Base-by-base conservation (phyloP, 2,888 invertebrate species). In the Cosmorhoe ocellata region DNA sequence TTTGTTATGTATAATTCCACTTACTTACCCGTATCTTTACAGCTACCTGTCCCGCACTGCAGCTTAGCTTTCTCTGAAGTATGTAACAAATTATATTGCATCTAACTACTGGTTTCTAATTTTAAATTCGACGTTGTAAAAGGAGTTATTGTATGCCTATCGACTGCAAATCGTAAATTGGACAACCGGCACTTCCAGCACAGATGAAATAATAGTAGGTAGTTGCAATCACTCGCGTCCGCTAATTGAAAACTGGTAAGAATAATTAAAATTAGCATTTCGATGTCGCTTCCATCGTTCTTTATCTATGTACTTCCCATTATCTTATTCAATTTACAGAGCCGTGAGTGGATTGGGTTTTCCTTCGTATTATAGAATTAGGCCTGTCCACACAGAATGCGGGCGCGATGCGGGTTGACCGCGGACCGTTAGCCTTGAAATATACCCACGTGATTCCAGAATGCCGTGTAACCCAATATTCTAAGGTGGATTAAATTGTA, bases 251-350 rank as follows among this genome's bases (percentile, higher is more conserved):
- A 59, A 60, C 52, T 51, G 33, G 51, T 56, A 55, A 63, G 64
- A 64, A 61, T 63, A 65, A 69, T 67, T 70, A 62, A 63, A 69
- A 73, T 71, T 67, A 56, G 58, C 63, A 65, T 69, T 66, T 62
- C 54, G 52, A 51, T 58, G 58, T 45, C 71, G 59, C 64, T 71
- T 76, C 71, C 71, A 70, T 66, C 47, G 50, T 63, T 65, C 47
- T 62, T 52, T 64, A 61, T 78, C 80, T 63, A 52, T 73, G 80
- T 71, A 49, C 50, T 61, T 64, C 71, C 80, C 84, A 84, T 88
- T 88, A 84, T 78, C 73, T 82, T 82, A 88, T 87, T 89, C 86
- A 88, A 87, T 88, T 84, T 81, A 74, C 72, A 67, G 73, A 59
- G 50, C 40, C 45, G 37, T 54, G 57, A 83, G 74, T 78, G 82